A percentile compares a stretch with the other conserved stretches of the same genome.
Evolutionary conservation across 23 tunicate genomes (phyloP).

Genomic region (Pegea sp.): DNA sequence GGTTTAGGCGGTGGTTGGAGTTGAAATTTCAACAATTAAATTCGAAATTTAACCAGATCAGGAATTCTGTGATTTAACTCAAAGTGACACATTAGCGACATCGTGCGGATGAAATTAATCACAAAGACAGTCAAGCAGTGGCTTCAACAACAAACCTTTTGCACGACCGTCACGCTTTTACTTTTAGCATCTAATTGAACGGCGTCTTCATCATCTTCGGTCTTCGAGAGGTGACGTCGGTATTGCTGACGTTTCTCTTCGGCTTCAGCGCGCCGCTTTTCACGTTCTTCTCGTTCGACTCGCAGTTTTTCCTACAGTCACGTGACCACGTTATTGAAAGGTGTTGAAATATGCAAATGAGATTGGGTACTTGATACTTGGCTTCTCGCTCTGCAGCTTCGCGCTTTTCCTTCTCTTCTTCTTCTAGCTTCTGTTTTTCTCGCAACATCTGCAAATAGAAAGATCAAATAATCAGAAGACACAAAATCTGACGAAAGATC

Average conservation of each 20-base stretch:
- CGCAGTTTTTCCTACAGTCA: slow-evolving; percentile 57
- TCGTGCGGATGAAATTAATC: too few species aligned
- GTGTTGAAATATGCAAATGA: too few species aligned
- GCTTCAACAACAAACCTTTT: slow-evolving; percentile 24
- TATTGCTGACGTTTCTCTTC: slow-evolving; percentile 44
- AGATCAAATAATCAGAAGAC: too few species aligned
- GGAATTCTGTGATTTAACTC: too few species aligned
- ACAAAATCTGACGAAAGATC: background rate
- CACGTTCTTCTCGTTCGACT: slow-evolving; percentile 51
- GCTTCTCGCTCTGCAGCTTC: slow-evolving; percentile 43
- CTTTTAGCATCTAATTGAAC: slow-evolving; percentile 25
- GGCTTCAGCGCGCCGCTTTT: slow-evolving; percentile 39
- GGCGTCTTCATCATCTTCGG: slow-evolving; percentile 14
- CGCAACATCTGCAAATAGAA: slow-evolving; percentile 37
- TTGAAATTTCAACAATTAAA: too few species aligned
- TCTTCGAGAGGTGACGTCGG: slow-evolving; percentile 26
- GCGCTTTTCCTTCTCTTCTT: slow-evolving; percentile 37
- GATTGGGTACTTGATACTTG: slow-evolving; percentile 47
- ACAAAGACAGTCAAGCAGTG: too few species aligned
- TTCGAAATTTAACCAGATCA: too few species aligned
- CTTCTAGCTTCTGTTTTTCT: slow-evolving; percentile 39
- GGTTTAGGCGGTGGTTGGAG: background rate
- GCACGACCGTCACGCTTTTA: slow-evolving; percentile 29
- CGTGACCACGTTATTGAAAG: too few species aligned
- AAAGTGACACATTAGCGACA: too few species aligned